Conservation (phyloP, 2,113 vertebrate species). For the Caranx melampygus region DNA sequence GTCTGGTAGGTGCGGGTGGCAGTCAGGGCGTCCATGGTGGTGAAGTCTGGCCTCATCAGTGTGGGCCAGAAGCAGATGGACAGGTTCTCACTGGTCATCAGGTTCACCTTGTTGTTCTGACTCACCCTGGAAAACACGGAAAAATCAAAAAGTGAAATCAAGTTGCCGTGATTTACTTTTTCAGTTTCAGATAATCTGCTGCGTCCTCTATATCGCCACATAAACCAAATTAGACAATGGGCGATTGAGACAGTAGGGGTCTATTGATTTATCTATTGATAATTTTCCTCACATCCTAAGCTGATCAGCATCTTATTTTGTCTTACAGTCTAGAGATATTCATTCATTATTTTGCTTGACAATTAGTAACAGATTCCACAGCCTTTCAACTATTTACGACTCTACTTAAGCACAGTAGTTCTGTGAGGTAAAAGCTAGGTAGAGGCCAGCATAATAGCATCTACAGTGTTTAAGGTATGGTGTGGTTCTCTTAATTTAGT, state of each 20-base stretch:
- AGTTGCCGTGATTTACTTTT: background rate
- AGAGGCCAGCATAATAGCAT: no score
- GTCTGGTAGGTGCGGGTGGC: slow-evolving; percentile 96
- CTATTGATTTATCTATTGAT: no score
- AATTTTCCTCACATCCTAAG: no score
- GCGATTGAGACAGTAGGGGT: background rate
- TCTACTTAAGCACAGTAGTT: no score
- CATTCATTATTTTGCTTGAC: no score
- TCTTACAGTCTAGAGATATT: no score
- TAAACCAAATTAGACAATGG: background rate
- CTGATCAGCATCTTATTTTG: no score
- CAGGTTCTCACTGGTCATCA: slow-evolving; percentile 97
- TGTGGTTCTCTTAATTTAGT: no score
- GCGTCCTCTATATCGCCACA: background rate
- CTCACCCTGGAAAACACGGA: slow-evolving; percentile 85
- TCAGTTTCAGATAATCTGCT: background rate
- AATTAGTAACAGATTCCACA: no score
- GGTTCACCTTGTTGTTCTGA: slow-evolving; percentile 90
- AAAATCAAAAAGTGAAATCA: background rate
- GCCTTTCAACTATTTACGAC: no score
- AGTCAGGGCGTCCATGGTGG: slow-evolving; percentile 95
- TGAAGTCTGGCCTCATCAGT: slow-evolving; percentile 93
- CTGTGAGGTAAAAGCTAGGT: no score
- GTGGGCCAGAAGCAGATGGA: slow-evolving; percentile 99
- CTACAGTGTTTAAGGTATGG: no score